Evolutionary conservation across 2,888 invertebrate species (phyloP), one percentile per base, ranked within the genome.

Genomic region (Melitaea athalia): DNA sequence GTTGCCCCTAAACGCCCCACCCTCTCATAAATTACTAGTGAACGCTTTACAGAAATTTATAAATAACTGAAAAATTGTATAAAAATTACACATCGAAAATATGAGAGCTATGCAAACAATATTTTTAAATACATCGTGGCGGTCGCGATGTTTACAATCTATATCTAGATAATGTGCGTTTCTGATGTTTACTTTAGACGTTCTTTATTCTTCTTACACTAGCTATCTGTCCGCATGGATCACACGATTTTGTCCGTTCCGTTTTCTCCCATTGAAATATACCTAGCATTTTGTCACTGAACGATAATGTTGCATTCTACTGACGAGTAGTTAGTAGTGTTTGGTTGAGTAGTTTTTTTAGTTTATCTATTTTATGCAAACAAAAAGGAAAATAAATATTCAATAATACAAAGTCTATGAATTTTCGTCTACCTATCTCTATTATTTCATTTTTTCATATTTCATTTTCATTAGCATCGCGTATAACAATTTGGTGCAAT

Each of bases 191-290:
- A 14, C 33, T 55, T 6, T 31, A 33, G 53, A 55, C 33, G 6
- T 55, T 33, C 31, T 55, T 33, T 55, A 33, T 55, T 38, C 38
- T 38, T 38, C 38, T 38, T 38, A 53, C 60, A 55, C 69, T 69
- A 15, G n/a, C 38, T 38, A 24, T 38, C 8, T n/a, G 4, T n/a
- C n/a, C 14, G 14, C n/a, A 45, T 43, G 14, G 45, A 10, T 47
- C 5, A 47, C 45, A 47, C 45, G 12, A 14, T 47, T 14, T 14
- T 1, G 11, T 43, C 10, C 3, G 43, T 43, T 43, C 8, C 11
- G 43, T 8, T 8, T 43, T 11, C 11, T 43, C 1, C 3, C 3
- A 45, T 11, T 38, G 5, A 38, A 38, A n/a, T 49, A 49, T 49
- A 49, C 49, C 7, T 45, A 11, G 8, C 8, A 38, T 38, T n/a